Evolutionary conservation across 2,888 invertebrate species (phyloP).

Genomic region (Cataglyphis albicans): DNA sequence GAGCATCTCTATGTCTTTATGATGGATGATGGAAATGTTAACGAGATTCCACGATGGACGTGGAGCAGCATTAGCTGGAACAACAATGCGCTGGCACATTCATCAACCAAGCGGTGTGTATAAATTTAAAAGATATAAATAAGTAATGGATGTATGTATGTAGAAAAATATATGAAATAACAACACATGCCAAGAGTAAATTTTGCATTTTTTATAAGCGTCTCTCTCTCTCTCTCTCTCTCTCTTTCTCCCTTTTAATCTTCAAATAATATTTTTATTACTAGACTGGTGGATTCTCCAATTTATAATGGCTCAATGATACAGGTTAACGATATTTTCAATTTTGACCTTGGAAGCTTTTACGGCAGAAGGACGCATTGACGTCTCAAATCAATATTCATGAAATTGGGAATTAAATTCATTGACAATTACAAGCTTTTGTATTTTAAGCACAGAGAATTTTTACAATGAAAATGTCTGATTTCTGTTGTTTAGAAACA

Average conservation of each 20-base stretch:
- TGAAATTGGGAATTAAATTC: slow-evolving; percentile 6
- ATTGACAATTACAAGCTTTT: slow-evolving; percentile 7
- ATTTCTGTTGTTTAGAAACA: not conserved
- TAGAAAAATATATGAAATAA: not conserved
- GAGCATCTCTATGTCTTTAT: slow-evolving; percentile 16
- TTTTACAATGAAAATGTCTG: slow-evolving; percentile 11
- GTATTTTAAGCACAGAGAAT: not conserved
- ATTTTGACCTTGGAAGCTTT: slow-evolving; percentile 9
- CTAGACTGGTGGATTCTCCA: slow-evolving; percentile 8
- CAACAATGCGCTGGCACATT: slow-evolving; percentile 8
- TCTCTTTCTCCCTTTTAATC: not conserved
- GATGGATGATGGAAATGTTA: slow-evolving; percentile 56
- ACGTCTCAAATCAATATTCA: slow-evolving; percentile 24
- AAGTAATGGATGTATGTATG: not conserved
- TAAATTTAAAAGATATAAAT: slow-evolving; percentile 3
- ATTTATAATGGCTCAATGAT: slow-evolving; percentile 59
- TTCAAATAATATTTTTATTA: not conserved
- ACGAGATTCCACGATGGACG: slow-evolving; percentile 30
- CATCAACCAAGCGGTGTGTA: not conserved
- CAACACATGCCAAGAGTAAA: not conserved
- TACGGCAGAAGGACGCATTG: slow-evolving; percentile 11
- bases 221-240: too few relatives aligned
- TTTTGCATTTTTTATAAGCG: not conserved
- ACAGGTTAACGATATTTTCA: slow-evolving; percentile 54
- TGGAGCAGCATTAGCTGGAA: not conserved